Evolutionary conservation across 2,113 vertebrate genomes (phyloP), one percentile per base, ranked within the genome.

Genomic region (Loxodonta africana): DNA sequence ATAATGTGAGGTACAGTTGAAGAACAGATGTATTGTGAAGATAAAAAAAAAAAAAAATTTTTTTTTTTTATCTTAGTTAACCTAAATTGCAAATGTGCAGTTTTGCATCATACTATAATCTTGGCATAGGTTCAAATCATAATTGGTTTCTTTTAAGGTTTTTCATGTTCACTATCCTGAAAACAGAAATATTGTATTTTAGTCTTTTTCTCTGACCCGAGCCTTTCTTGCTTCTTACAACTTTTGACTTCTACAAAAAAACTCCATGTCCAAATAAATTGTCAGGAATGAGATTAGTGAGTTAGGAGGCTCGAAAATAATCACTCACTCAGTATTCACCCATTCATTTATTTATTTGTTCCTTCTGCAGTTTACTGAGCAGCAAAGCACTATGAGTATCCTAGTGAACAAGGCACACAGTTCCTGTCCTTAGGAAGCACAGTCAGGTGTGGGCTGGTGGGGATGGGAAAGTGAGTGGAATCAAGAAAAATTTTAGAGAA

Each of bases 81-180:
- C 26, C n/a, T 26, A 83, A 63, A 37, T 63, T 76, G 37, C 63
- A 91, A 0, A n/a, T 28, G 17, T 12, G 41, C 26, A 62, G 60
- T 48, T 88, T 80, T 83, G 48, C 23, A 73, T 93, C 23, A 21
- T 51, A 7, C 23, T 93, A 1, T 26, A 17, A 73, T 80, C 51
- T 86, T 88, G 6, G 62, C 26, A 83, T 90, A 69, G 46, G 10
- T 71, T 92, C 51, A 96, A 46, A 65, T 26, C 25, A 8, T 91
- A 37, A 23, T 21, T 90, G 46, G 7, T 88, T 94, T 88, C 26
- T 91, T 85, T 71, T 81, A 93, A 83, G 30, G 37, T 95, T 97
- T 95, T 95, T 76, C 6, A 62, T 28, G 89, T 91, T 86, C 8
- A 48, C 69, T 76, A 77, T 84, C 28, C 37, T 88, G 37, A 80